Conservation (phyloP, 2,797 vertebrate species). For the Gymnoscopelus microlampas region DNA sequence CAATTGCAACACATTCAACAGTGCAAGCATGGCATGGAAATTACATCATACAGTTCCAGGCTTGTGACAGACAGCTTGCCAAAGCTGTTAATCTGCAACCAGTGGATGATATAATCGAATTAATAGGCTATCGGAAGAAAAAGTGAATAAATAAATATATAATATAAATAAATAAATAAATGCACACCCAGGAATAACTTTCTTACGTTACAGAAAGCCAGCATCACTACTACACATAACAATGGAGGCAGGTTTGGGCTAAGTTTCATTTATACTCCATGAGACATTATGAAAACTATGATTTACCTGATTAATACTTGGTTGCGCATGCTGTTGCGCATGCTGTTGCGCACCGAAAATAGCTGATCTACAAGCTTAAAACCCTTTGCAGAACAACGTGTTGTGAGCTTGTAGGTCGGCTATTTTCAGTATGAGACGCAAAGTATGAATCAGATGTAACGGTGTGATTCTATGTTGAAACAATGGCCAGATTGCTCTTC, state of each 20-base stretch:
- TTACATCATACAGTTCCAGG: constrained; percentile 1
- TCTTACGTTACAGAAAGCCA: background rate
- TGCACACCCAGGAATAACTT: constrained; percentile 1
- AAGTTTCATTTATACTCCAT: too few species aligned
- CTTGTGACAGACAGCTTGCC: constrained; percentile 27
- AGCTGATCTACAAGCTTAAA: too few species aligned
- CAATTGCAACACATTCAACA: constrained; percentile 61
- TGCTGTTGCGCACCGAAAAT: too few species aligned
- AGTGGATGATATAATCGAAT: background rate
- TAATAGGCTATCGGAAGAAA: too few species aligned
- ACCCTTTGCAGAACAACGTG: too few species aligned
- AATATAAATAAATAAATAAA: constrained; percentile 16
- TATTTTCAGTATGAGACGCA: too few species aligned
- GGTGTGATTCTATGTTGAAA: constrained; percentile 53
- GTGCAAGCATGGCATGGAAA: constrained; percentile 61
- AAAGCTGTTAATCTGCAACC: constrained; percentile 21
- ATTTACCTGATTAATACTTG: too few species aligned
- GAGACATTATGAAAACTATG: too few species aligned
- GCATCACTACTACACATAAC: constrained; percentile 3
- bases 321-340: too few species aligned
- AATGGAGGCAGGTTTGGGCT: constrained; percentile 6
- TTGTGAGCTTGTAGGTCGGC: too few species aligned
- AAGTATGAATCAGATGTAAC: background rate
- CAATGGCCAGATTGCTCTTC: constrained; percentile 27
- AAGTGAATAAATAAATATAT: background rate